phyloP scores from a whole-genome alignment of 2,113 vertebrate genomes.

The Bufo gargarizans region DNA sequence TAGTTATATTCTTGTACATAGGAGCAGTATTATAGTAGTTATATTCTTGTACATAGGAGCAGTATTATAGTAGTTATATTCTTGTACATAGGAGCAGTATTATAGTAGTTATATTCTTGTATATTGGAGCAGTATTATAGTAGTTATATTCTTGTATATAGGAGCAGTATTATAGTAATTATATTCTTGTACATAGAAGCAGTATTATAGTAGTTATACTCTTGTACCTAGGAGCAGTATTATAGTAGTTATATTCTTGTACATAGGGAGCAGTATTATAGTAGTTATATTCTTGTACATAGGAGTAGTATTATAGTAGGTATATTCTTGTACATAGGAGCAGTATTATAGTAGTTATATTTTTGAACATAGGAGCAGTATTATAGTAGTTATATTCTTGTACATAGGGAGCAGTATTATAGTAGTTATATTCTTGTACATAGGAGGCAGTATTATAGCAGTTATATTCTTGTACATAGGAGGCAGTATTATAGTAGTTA shows the following conservation, averaged over 20 bases:
- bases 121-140: background rate
- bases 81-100: too few relatives aligned
- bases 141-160: background rate
- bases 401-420: too few relatives aligned
- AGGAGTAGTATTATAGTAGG: background rate
- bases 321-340: background rate
- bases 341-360: constrained; percentile 9
- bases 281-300: background rate
- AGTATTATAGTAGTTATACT: too few relatives aligned
- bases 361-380: background rate
- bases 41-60: too few relatives aligned
- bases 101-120: background rate
- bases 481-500: too few relatives aligned
- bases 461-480: too few relatives aligned
- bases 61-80: too few relatives aligned
- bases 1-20: background rate
- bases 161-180: too few relatives aligned
- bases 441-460: too few relatives aligned
- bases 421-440: too few relatives aligned
- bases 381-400: constrained; percentile 4
- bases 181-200: too few relatives aligned
- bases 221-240: background rate
- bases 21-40: background rate
- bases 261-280: background rate
- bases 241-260: background rate